Evolutionary conservation across 2,797 vertebrate species (phyloP), one percentile per base, ranked within the genome.

Genomic region (Threskiornis aethiopicus): DNA sequence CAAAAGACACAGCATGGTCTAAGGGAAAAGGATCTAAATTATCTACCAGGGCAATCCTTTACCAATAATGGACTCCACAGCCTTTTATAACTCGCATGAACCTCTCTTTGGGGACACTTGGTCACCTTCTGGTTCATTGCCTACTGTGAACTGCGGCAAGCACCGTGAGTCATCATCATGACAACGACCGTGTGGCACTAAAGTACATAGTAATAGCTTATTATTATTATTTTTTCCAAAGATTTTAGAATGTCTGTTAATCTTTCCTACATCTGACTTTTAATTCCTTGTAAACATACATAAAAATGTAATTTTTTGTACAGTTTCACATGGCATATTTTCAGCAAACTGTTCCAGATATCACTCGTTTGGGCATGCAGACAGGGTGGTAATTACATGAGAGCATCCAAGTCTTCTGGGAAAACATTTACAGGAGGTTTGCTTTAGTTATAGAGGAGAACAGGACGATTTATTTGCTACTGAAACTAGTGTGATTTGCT

Each of bases 321-420:
- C 5, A 8, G 47, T 61, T 92, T 94, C 54, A 59, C 46, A 4
- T 33, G 75, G 59, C 75, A 87, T 83, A 77, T 92, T 95, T 96
- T 92, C 86, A 91, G 52, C 41, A 87, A 93, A 93, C 85, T 71
- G 52, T 85, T 96, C 78, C 75, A 94, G 64, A 77, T 96, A 95
- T 57, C 91, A 75, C 39, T 92, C 20, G 9, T 94, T 96, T 73
- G 75, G 80, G 52, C 59, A 61, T 17, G 44, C 41, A 96, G 93
- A 90, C 66, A 77, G 71, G 77, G 59, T 89, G 79, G 95, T 80
- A 97, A 97, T 96, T 95, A 96, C 61, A 89, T 51, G 78, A 96
- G 64, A 96, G 46, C 47, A 85, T 95, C 66, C 67, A 71, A 83
- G 24, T 66, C 94, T 93, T 77, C 67, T 93, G 93, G 81, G 88